Evolutionary conservation across 2,797 vertebrate species (phyloP), one percentile per base, ranked within the genome.

Genomic region (Cyprinella venusta): DNA sequence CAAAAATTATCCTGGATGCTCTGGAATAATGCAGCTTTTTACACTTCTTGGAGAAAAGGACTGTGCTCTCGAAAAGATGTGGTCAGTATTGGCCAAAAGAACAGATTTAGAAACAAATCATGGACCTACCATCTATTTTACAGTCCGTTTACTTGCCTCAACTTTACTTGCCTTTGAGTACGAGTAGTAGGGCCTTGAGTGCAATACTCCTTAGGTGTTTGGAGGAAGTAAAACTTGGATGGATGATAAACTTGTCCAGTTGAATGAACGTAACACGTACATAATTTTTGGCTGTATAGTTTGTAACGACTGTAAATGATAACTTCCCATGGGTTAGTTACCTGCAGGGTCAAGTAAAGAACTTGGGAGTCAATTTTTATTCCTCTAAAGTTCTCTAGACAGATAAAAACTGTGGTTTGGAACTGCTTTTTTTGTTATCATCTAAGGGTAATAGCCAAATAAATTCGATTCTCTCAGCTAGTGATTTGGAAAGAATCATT

Each of bases 1-100:
- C 61, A 69, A 30, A 33, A 84, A 86, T 65, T 69, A 79, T 24
- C 76, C 79, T 30, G 68, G 65, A 24, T 36, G n/a, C 42, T 30
- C n/a, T 19, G 82, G 64, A 26, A 67, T 84, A 68, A 10, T 16
- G 38, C 76, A 86, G 70, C 48, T 84, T 59, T 82, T 59, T 76
- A 56, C 24, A 38, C 75, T 77, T 21, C 30, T 84, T 16, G 36
- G n/a, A 48, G 63, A 76, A 63, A 61, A 71, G 61, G 4, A 15
- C 64, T 67, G 81, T 48, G 10, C 54, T 42, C 75, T 84, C 50
- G 38, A 59, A 42, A 83, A 24, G 0, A 64, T 86, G 48, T 42
- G 84, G 86, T 87, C 38, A 81, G 82, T 70, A 12, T 45, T n/a
- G 42, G 9, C 26, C 24, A 64, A 26, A 65, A 33, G 13, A 18